A percentile compares a stretch with the other conserved stretches of the same genome.
Evolutionary conservation across 2,888 invertebrate species (phyloP).

Genomic region (Leptarthrus brevirostris): DNA sequence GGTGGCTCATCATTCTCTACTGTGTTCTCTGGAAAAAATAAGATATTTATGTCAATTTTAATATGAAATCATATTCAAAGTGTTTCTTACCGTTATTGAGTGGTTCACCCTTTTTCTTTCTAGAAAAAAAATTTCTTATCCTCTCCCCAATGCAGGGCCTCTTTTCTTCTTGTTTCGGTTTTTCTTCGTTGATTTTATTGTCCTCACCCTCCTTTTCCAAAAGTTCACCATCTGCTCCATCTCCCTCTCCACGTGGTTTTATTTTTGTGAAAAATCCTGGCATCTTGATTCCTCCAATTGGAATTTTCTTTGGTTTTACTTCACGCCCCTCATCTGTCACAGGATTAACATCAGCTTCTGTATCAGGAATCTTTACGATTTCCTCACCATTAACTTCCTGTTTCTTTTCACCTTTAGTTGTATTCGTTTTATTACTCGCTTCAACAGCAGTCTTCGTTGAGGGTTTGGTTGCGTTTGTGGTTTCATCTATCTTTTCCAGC

Average conservation of each 20-base stretch:
- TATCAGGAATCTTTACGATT: conserved; percentile 64
- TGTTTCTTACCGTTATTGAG: conserved; percentile 64
- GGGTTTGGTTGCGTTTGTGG: conserved; percentile 44
- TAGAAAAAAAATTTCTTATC: conserved; percentile 70
- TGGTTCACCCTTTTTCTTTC: conserved; percentile 66
- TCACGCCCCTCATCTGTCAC: conserved; percentile 76
- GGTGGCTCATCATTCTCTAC: conserved; percentile 59
- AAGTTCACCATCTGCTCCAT: conserved; percentile 68
- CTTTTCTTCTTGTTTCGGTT: conserved; percentile 62
- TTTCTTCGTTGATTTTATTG: conserved; percentile 61
- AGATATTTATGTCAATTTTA: too few species aligned
- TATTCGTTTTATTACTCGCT: conserved; percentile 20
- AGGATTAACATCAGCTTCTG: conserved; percentile 51
- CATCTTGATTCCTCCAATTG: conserved; percentile 89
- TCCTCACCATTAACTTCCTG: conserved; percentile 60
- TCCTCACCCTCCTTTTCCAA: conserved; percentile 67
- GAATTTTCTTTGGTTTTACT: conserved; percentile 84
- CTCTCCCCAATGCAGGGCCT: conserved; percentile 66
- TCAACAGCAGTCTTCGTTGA: too few species aligned
- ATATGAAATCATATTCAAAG: too few species aligned
- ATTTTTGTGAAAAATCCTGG: conserved; percentile 85
- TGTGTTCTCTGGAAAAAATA: conserved; percentile 47
- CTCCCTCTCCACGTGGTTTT: conserved; percentile 76
- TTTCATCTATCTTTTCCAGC: conserved; percentile 61
- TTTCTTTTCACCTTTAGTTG: conserved; percentile 48